Percentiles rank a stretch among this genome's conserved stretches.
These are phyloP conservation scores for Pectinophora gossypiella DNA, from an alignment of 1,140 invertebrate species.

Conservation along the genomic window DNA sequence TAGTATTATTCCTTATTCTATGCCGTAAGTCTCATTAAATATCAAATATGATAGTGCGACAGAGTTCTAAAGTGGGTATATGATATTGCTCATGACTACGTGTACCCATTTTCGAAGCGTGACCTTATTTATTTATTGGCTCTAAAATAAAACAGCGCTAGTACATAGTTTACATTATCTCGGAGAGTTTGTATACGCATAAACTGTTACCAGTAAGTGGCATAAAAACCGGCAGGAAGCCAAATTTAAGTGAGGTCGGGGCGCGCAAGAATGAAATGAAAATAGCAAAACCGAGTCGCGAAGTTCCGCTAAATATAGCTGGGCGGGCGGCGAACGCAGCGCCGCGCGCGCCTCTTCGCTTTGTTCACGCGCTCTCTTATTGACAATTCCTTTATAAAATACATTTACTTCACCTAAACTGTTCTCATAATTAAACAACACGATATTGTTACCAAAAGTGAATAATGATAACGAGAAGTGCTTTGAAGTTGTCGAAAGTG, in stretches of 20 bases:
- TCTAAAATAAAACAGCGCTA: background rate
- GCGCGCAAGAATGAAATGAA: slow-evolving; percentile 62
- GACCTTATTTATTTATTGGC: too few relatives aligned
- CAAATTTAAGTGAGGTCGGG: slow-evolving; percentile 54
- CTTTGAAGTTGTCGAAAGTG: too few relatives aligned
- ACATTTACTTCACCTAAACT: background rate
- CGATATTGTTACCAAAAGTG: too few relatives aligned
- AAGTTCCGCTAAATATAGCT: slow-evolving; percentile 68
- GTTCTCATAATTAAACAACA: too few relatives aligned
- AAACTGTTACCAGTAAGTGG: background rate
- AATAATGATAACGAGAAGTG: too few relatives aligned
- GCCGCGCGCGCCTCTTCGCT: slow-evolving; percentile 9
- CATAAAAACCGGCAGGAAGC: slow-evolving; percentile 28
- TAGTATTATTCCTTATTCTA: too few relatives aligned
- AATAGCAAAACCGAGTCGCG: slow-evolving; percentile 69
- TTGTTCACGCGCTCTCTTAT: background rate
- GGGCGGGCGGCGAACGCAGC: slow-evolving; percentile 41
- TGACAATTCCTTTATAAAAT: background rate
- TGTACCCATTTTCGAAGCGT: too few relatives aligned
- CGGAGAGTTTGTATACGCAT: background rate
- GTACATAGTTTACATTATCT: background rate
- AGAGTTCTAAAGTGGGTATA: too few relatives aligned
- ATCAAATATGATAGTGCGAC: too few relatives aligned
- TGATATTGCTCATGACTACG: too few relatives aligned
- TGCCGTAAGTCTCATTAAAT: too few relatives aligned